A percentile compares a stretch with the other conserved stretches of the same genome.
These are phyloP conservation scores for Amazona finschi DNA, from an alignment of 2,797 vertebrate genomes.

Conservation along the genomic window DNA sequence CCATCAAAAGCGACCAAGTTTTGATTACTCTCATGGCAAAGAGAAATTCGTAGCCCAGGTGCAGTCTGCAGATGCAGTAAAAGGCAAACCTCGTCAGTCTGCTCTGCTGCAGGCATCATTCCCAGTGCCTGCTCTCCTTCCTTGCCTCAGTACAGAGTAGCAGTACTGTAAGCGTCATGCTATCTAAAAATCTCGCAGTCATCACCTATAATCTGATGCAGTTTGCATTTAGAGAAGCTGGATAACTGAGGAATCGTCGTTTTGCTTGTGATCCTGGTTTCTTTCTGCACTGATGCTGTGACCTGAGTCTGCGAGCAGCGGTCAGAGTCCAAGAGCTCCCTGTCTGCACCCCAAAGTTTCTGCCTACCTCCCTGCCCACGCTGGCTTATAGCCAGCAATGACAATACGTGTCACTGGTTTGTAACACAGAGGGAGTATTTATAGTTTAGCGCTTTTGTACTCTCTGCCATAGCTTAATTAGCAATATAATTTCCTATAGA, in stretches of 20 bases:
- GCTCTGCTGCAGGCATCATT: background rate
- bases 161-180: background rate
- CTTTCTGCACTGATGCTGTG: background rate
- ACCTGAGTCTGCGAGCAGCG: background rate
- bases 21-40: background rate
- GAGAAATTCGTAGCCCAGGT: accelerated
- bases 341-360: background rate
- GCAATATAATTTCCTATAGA: slow-evolving; percentile 18
- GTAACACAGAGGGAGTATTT: slow-evolving; percentile 1
- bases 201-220: background rate
- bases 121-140: accelerated
- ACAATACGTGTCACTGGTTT: background rate
- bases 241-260: background rate
- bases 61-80: background rate
- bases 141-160: background rate
- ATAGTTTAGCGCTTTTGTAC: slow-evolving; percentile 13
- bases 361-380: background rate
- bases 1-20: background rate
- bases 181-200: background rate
- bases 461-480: slow-evolving; percentile 42
- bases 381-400: background rate
- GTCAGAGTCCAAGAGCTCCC: background rate
- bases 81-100: background rate
- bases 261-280: background rate
- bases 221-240: accelerated